Evolutionary conservation across 2,797 vertebrate species (phyloP).

Genomic region (Tragopan temminckii): DNA sequence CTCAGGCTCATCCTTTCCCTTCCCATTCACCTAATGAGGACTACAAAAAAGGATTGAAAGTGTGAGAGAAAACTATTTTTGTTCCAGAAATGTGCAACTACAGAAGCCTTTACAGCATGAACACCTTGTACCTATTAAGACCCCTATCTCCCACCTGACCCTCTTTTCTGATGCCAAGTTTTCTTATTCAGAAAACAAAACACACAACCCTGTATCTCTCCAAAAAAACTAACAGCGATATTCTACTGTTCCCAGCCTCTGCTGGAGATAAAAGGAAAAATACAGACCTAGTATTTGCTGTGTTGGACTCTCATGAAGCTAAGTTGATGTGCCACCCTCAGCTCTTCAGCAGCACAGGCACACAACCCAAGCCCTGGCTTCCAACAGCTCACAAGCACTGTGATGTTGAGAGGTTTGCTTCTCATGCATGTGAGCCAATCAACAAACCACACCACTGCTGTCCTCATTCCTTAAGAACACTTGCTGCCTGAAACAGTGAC

Average conservation of each 20-base stretch:
- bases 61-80: background rate
- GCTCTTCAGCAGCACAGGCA: background rate
- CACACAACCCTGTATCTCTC: background rate
- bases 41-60: background rate
- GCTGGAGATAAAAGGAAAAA: background rate
- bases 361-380: accelerated
- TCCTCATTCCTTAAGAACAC: background rate
- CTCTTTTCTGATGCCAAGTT: background rate
- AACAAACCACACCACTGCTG: background rate
- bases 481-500: background rate
- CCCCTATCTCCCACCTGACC: background rate
- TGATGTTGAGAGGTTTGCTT: background rate
- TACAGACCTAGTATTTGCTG: background rate
- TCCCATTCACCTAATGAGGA: background rate
- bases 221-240: accelerated
- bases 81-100: background rate
- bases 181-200: background rate
- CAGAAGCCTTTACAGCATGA: background rate
- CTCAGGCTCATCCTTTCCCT: background rate
- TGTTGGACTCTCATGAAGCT: background rate
- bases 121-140: background rate
- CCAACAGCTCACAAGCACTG: background rate
- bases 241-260: background rate
- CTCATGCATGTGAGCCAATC: background rate
- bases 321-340: background rate